Evolutionary conservation across 2,888 invertebrate species (phyloP), one percentile per base, ranked within the genome.

Genomic region (Lepidocyrtinus sp.): DNA sequence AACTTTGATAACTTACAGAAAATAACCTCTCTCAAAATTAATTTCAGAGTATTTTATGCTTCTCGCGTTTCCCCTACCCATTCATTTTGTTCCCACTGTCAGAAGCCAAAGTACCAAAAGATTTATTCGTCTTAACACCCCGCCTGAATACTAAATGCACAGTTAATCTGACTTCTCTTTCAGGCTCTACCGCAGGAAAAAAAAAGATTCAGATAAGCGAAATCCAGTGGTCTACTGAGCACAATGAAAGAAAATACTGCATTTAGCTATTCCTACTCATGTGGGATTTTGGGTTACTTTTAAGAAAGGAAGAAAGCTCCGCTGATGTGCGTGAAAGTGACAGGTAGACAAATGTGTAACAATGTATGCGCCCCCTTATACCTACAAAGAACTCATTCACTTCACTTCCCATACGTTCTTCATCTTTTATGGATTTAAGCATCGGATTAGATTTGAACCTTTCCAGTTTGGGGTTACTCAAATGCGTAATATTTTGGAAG

Each of bases 111-210:
- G 45, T 45, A 59, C 64, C 65, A 26, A 12, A 71, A 71, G 71
- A 77, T 65, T 65, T 77, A 77, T 71, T 59, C 71, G 59, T 64
- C 71, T 77, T 67, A 77, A 50, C 67, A 71, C 77, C 71, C 65
- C 26, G 21, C 50, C 64, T 59, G 77, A 71, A 77, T 77, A 71
- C 71, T 67, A 77, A 77, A 64, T 25, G 45, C 59, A 67, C 36
- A 36, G 36, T 36, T 36, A 5, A 36, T 12, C 12, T 36, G 36
- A 36, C 36, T 36, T 12, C 36, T 36, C 36, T 36, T 36, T 36
- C 12, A 12, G 36, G 36, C 5, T 36, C 36, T 7, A 12, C 36
- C 36, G 12, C 12, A 36, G 5, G 12, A 7, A 12, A 36, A 5
- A 36, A 36, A 36, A 36, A 36, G 5, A 36, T 12, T 7, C 5